Percentiles rank a stretch among this genome's conserved stretches.
Evolutionary conservation across 2,113 vertebrate genomes (phyloP).

Genomic region (Indicator indicator): DNA sequence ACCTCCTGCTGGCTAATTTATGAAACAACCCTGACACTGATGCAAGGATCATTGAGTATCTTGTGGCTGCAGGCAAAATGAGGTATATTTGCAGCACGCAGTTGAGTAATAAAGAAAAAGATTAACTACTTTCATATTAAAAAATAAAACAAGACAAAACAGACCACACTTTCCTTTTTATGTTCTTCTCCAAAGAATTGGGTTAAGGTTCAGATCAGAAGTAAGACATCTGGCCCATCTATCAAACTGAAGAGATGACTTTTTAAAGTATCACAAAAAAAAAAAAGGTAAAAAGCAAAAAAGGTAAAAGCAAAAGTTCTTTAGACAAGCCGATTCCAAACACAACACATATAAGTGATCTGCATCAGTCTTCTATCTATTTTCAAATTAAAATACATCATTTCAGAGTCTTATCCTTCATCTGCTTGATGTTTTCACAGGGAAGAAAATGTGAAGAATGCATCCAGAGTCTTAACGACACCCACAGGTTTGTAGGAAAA

Average conservation of each 20-base stretch:
- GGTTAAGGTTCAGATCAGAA: neutral
- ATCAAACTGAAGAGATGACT: neutral
- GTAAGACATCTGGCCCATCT: neutral
- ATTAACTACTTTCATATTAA: neutral
- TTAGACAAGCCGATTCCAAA: neutral
- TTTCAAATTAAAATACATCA: neutral
- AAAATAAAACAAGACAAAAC: too few species aligned
- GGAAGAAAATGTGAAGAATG: neutral
- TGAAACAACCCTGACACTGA: conserved; percentile 1
- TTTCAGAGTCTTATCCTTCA: neutral
- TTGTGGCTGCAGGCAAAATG: neutral
- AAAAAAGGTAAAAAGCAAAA: neutral
- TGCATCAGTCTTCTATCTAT: neutral
- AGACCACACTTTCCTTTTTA: too few species aligned
- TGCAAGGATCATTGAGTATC: neutral
- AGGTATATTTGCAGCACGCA: neutral
- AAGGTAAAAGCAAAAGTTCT: neutral
- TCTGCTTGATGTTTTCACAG: neutral
- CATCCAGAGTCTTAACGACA: neutral
- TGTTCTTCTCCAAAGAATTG: neutral
- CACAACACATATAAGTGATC: neutral
- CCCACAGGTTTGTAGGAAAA: neutral
- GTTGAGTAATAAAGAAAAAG: neutral
- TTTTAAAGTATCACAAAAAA: neutral
- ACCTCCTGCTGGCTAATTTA: conserved; percentile 36